These are phyloP conservation scores for Chesias legatella DNA, from an alignment of 2,888 invertebrate species.

Conservation along the genomic window DNA sequence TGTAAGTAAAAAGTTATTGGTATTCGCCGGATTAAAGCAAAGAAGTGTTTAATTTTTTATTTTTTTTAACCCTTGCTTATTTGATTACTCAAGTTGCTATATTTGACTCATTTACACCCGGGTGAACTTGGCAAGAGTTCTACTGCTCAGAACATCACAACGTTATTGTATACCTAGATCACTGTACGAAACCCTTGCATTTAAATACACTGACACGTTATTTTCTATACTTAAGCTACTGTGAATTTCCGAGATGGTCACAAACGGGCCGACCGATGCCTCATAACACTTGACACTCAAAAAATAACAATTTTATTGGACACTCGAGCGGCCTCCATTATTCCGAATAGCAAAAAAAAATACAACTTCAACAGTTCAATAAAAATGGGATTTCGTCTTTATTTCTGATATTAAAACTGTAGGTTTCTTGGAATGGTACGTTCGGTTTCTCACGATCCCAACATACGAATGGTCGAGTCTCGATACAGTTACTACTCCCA, in stretches of 20 bases:
- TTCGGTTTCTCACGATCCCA: constrained; percentile 59
- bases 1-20: no score
- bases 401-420: constrained; percentile 70
- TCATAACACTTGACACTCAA: constrained; percentile 43
- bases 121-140: no score
- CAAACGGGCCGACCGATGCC: constrained; percentile 39
- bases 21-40: no score
- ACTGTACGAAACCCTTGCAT: constrained; percentile 24
- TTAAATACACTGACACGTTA: constrained; percentile 9
- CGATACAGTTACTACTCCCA: constrained; percentile 55
- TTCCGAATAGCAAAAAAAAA: constrained; percentile 58
- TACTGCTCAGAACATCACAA: no score
- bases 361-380: constrained; percentile 64
- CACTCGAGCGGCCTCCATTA: constrained; percentile 45
- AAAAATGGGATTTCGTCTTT: constrained; percentile 71
- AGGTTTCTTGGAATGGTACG: constrained; percentile 61
- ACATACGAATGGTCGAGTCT: constrained; percentile 15
- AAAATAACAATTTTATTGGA: constrained; percentile 54
- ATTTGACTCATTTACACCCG: no score
- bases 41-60: no score
- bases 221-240: constrained; percentile 46
- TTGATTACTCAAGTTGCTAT: no score
- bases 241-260: constrained; percentile 36
- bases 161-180: no score
- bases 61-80: no score